Percentiles rank a stretch among this genome's conserved stretches.
These are phyloP conservation scores for Monochamus saltuarius DNA, from an alignment of 1,140 invertebrate genomes.

Conservation along the genomic window DNA sequence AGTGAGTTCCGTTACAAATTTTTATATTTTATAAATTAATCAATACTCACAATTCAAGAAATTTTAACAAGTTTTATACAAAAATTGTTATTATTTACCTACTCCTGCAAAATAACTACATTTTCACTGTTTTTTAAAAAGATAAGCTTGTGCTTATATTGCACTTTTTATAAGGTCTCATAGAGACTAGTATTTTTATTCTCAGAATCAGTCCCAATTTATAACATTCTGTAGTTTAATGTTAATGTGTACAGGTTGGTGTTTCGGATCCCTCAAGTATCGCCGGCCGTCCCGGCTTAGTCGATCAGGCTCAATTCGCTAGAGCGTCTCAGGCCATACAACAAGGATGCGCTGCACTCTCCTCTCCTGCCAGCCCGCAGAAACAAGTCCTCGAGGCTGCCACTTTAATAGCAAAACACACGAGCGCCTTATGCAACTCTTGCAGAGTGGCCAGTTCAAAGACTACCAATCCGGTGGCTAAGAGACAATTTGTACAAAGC, in stretches of 20 bases:
- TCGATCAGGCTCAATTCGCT: conserved; percentile 88
- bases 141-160: too few species aligned
- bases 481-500: conserved; percentile 95
- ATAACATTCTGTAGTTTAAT: too few species aligned
- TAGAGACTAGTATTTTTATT: too few species aligned
- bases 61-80: too few species aligned
- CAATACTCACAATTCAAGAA: too few species aligned
- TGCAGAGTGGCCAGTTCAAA: conserved; percentile 90
- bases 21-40: too few species aligned
- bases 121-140: too few species aligned
- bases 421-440: conserved; percentile 91
- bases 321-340: conserved; percentile 88
- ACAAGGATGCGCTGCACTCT: conserved; percentile 79
- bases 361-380: conserved; percentile 74
- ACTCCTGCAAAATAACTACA: too few species aligned
- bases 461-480: conserved; percentile 90
- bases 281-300: conserved; percentile 86
- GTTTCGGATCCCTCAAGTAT: conserved; percentile 88
- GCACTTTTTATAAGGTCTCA: too few species aligned
- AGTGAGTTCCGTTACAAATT: too few species aligned
- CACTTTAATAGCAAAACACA: conserved; percentile 94
- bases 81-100: too few species aligned
- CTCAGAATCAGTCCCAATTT: too few species aligned
- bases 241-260: conserved; percentile 61
- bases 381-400: conserved; percentile 88